phyloP scores from a whole-genome alignment of 2,797 vertebrate species.

The Trachurus trachurus region DNA sequence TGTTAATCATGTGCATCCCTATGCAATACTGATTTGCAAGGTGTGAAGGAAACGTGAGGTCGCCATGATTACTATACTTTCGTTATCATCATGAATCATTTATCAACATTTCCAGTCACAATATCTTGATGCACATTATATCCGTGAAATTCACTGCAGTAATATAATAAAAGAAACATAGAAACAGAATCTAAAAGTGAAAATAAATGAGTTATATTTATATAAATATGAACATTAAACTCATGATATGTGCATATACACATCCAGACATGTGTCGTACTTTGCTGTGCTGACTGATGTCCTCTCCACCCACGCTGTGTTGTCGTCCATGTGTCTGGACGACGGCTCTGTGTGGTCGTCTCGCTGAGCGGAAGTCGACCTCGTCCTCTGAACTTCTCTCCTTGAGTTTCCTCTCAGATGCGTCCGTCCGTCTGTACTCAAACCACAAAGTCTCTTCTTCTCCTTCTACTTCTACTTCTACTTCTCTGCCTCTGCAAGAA shows the following conservation, averaged over 20 bases:
- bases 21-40: too few species aligned
- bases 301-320: not conserved
- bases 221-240: too few species aligned
- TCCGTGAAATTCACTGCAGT: too few species aligned
- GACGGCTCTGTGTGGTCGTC: not conserved
- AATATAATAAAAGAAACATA: too few species aligned
- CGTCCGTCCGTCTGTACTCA: not conserved
- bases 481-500: not conserved
- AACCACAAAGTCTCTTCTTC: not conserved
- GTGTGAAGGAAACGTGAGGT: too few species aligned
- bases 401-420: slow-evolving; percentile 19
- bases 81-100: too few species aligned
- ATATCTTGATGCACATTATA: too few species aligned
- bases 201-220: not conserved
- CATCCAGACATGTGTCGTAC: not conserved
- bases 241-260: not conserved
- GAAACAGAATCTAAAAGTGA: not conserved
- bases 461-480: too few species aligned
- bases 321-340: too few species aligned
- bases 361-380: not conserved
- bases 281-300: not conserved
- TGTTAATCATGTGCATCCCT: too few species aligned
- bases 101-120: too few species aligned
- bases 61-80: too few species aligned
- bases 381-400: slow-evolving; percentile 7